A percentile compares a stretch with the other conserved stretches of the same genome.
Conservation (phyloP, 2,888 invertebrate genomes). For the Chironomus tentans region DNA sequence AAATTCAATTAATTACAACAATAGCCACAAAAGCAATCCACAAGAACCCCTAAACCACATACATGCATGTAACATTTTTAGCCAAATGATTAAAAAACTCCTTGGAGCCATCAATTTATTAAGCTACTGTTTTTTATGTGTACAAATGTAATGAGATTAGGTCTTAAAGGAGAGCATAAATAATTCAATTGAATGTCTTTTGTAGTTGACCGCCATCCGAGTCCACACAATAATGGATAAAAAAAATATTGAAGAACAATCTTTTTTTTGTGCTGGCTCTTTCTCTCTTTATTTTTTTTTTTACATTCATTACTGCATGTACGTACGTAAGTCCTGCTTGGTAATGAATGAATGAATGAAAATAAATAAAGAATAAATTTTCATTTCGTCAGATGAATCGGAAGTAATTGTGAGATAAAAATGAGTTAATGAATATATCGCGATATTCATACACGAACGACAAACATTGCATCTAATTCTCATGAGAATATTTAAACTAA, state of each 20-base stretch:
- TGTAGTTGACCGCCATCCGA: conserved; percentile 2
- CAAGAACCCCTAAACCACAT: too few species aligned
- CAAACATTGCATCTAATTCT: not conserved
- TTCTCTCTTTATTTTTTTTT: not conserved
- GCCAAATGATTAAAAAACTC: conserved; percentile 2
- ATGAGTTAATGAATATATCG: conserved; percentile 13
- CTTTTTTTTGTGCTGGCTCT: not conserved
- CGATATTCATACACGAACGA: not conserved
- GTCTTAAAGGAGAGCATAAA: conserved; percentile 2
- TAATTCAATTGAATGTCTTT: conserved; percentile 10
- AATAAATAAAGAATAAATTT: not conserved
- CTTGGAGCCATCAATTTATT: conserved; percentile 3
- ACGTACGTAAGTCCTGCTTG: not conserved
- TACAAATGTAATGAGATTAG: conserved; percentile 1
- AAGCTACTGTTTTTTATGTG: not conserved
- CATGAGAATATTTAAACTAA: not conserved
- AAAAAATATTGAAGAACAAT: not conserved
- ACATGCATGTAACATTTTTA: not conserved
- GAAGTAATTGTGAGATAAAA: conserved; percentile 14
- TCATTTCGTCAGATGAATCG: not conserved
- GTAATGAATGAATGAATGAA: too few species aligned
- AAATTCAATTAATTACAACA: too few species aligned
- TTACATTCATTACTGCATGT: not conserved
- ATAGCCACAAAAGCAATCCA: too few species aligned
- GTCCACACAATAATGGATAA: not conserved